Percentiles rank a stretch among this genome's conserved stretches.
These are phyloP conservation scores for Eretmochelys imbricata DNA, from an alignment of 2,113 vertebrate species.

Conservation along the genomic window DNA sequence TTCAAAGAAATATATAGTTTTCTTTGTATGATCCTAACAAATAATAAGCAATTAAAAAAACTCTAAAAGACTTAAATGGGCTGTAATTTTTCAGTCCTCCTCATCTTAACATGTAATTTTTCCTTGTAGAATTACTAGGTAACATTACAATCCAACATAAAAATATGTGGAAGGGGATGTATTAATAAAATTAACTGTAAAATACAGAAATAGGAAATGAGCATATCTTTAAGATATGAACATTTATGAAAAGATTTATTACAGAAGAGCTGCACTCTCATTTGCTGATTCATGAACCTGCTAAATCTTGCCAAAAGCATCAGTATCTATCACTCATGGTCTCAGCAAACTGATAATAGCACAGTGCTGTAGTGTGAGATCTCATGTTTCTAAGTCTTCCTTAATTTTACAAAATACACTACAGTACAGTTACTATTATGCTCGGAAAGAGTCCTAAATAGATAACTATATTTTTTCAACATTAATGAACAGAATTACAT, in stretches of 20 bases:
- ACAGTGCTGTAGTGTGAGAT: not conserved
- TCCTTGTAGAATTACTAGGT: not conserved
- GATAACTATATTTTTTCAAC: constrained; percentile 11
- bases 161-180: not conserved
- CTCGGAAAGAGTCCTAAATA: not conserved
- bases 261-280: not conserved
- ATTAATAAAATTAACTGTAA: not conserved
- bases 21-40: not conserved
- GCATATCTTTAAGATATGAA: not conserved
- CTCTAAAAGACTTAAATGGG: not conserved
- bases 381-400: not conserved
- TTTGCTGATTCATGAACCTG: constrained; percentile 20
- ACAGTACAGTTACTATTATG: not conserved
- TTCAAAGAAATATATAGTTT: not conserved
- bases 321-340: not conserved
- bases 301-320: constrained; percentile 20
- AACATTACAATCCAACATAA: not conserved
- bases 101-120: not conserved
- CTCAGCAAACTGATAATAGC: constrained; percentile 20
- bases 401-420: not conserved
- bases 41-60: not conserved
- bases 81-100: not conserved
- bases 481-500: not conserved
- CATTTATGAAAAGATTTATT: not conserved
- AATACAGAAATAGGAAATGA: not conserved